Conservation (phyloP, 2,797 vertebrate genomes). For the Acanthornis magna region DNA sequence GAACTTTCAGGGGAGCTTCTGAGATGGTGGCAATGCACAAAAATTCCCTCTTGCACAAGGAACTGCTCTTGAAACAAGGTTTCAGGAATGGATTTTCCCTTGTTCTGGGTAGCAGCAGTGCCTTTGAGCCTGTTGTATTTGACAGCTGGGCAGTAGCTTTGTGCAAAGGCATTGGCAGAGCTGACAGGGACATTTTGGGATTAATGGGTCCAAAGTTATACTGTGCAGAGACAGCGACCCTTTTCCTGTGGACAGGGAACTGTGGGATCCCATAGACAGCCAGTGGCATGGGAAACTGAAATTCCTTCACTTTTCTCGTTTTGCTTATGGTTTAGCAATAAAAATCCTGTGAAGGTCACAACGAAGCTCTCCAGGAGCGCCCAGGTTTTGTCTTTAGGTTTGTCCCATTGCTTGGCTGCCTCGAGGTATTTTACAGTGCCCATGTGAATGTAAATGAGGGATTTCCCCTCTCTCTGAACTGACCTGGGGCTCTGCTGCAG, state of each 20-base stretch:
- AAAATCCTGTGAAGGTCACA: too few species aligned
- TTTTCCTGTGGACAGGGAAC: not conserved
- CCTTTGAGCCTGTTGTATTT: not conserved
- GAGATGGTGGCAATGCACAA: not conserved
- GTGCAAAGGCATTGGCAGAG: not conserved
- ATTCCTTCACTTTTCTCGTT: too few species aligned
- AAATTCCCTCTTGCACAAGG: not conserved
- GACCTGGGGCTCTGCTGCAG: too few species aligned
- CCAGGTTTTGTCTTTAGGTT: too few species aligned
- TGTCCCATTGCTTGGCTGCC: too few species aligned
- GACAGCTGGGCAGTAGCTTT: not conserved
- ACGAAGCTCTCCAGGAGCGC: too few species aligned
- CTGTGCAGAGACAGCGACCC: not conserved
- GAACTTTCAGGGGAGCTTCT: not conserved
- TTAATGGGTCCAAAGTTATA: not conserved
- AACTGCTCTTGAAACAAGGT: not conserved
- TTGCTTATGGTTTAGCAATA: too few species aligned
- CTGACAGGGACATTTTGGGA: not conserved
- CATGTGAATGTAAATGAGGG: too few species aligned
- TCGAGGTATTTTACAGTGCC: too few species aligned
- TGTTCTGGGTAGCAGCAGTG: not conserved
- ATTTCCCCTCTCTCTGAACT: too few species aligned
- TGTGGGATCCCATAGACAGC: not conserved
- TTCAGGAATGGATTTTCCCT: not conserved
- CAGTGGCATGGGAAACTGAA: not conserved